Percentiles rank a stretch among this genome's conserved stretches.
Evolutionary conservation across 1,140 invertebrate genomes (phyloP).

Genomic region (Chironomus tepperi): DNA sequence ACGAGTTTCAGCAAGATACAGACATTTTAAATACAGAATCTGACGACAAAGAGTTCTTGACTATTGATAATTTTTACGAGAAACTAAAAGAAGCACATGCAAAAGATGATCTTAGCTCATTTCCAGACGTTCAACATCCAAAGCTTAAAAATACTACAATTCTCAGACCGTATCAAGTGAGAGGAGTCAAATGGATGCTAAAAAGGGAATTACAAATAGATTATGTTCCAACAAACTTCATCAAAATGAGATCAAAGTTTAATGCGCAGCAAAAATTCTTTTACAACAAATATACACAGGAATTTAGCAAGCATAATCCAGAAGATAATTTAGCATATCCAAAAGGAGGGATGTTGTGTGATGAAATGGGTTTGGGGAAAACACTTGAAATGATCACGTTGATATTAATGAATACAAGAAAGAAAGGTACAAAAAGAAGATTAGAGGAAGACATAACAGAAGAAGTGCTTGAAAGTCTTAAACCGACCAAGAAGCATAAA

Average conservation of each 20-base stretch:
- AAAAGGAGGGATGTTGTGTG: slow-evolving; percentile 69
- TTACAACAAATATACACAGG: slow-evolving; percentile 47
- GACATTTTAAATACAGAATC: neutral
- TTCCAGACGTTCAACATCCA: neutral
- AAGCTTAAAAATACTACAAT: slow-evolving; percentile 27
- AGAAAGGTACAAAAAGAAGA: slow-evolving; percentile 22
- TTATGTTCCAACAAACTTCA: slow-evolving; percentile 29
- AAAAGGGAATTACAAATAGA: slow-evolving; percentile 40
- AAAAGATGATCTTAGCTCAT: neutral
- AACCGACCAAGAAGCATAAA: neutral
- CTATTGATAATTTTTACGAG: neutral
- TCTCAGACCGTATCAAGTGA: slow-evolving; percentile 56
- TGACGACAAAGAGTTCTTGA: neutral
- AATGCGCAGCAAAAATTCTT: slow-evolving; percentile 27
- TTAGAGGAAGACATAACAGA: neutral
- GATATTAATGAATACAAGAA: slow-evolving; percentile 51
- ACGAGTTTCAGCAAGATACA: neutral
- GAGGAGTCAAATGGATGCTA: slow-evolving; percentile 64
- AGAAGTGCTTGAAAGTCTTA: neutral
- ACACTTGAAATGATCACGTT: slow-evolving; percentile 67
- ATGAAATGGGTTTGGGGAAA: slow-evolving; percentile 81
- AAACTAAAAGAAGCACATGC: neutral
- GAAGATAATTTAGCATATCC: slow-evolving; percentile 31
- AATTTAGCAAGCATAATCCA: slow-evolving; percentile 37
- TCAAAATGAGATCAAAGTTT: slow-evolving; percentile 28